Percentiles rank a stretch among this genome's conserved stretches.
Conservation (phyloP, 2,888 invertebrate genomes). For the Macaria notata region DNA sequence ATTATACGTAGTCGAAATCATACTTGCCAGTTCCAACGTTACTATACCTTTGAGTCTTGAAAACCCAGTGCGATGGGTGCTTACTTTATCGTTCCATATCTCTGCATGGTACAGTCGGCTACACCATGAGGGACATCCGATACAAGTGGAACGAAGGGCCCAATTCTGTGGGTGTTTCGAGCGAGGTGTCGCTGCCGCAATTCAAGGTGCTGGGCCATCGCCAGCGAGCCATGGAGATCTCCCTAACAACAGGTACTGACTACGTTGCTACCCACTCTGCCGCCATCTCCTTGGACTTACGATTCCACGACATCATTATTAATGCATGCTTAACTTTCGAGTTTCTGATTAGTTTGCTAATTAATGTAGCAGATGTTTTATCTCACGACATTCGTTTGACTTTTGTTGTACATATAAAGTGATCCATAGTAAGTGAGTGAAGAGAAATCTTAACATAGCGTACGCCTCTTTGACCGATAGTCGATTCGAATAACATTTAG, state of each 20-base stretch:
- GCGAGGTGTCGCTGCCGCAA: conserved; percentile 97
- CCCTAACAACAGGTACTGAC: conserved; percentile 93
- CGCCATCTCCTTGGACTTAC: conserved; percentile 6
- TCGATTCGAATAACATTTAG: too few species aligned
- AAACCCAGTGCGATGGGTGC: conserved; percentile 79
- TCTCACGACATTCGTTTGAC: too few species aligned
- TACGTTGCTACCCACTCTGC: conserved; percentile 47
- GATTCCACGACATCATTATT: not conserved
- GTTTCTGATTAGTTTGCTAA: too few species aligned
- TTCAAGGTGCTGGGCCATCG: conserved; percentile 98
- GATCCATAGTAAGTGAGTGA: too few species aligned
- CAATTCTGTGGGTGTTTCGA: conserved; percentile 95
- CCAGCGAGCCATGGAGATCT: conserved; percentile 96
- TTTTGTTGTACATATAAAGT: too few species aligned
- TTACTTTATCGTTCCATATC: conserved; percentile 75
- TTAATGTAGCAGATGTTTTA: too few species aligned
- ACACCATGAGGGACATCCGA: conserved; percentile 98
- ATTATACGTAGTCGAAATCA: too few species aligned
- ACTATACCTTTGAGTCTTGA: conserved; percentile 38
- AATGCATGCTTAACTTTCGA: not conserved
- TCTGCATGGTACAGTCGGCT: conserved; percentile 91
- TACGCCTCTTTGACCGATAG: too few species aligned
- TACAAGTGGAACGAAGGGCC: conserved; percentile 98
- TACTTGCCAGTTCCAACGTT: not conserved
- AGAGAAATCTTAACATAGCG: too few species aligned